Base-by-base conservation (phyloP, 2,888 invertebrate species). In the Pheosia tremula region DNA sequence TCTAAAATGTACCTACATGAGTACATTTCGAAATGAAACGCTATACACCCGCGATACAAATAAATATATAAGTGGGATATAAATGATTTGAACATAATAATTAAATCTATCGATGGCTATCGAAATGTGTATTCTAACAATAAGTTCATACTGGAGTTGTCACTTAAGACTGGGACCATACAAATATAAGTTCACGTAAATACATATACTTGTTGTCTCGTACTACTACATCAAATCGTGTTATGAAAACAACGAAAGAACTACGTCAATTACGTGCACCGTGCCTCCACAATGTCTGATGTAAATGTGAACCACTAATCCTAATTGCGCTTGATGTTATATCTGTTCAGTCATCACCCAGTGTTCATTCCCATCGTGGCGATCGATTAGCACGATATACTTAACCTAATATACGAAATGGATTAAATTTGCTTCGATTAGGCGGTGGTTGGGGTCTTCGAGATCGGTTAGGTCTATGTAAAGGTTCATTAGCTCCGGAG, bases 381-480 rank as follows among this genome's bases (percentile, higher is more conserved):
- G 85, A 85, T 87, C 79, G 73, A 78, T 57, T 57, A 56, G 66
- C 59, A 57, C 61, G 50, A 54, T 61, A 59, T 64, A 61, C 68
- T 76, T 91, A 93, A 81, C 93, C 93, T 88, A 93, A 83, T 74
- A 93, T 92, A 72, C 93, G 92, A 75, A 93, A 91, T 63, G 93
- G 93, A 68, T 92, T 93, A 66, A 93, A 93, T 83, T 92, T 92
- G 75, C 86, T 92, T 77, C 87, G 82, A 76, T 84, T 90, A 45
- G 82, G 85, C 62, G 82, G 83, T 63, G 75, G 70, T 64, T 88
- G 88, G 36, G 90, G 91, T 78, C 91, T 88, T 64, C 92, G 84
- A 45, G 89, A 88, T 58, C 93, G 79, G 57, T 81, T 87, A 10
- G 93, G 93, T 74, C 88, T 82, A 53, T 87, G 92, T 24, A 90